phyloP scores from a whole-genome alignment of 2,113 vertebrate species.

The Macrotis lagotis region DNA sequence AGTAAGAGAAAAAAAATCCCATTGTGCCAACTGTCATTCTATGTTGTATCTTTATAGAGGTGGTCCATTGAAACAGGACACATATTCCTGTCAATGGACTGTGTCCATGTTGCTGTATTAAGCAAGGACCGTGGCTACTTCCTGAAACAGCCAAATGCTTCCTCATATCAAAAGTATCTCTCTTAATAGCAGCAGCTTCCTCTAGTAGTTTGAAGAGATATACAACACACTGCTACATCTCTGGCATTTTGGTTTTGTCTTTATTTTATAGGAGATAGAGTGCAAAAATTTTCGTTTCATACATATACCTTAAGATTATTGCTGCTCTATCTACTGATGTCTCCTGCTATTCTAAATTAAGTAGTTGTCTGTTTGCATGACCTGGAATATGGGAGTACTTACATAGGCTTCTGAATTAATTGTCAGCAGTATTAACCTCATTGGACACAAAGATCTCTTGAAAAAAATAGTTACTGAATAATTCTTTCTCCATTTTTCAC shows the following conservation, averaged over 20 bases:
- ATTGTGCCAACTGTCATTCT: background rate
- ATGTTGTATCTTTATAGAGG: slow-evolving; percentile 3
- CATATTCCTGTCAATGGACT: slow-evolving; percentile 42
- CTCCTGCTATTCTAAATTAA: slow-evolving; percentile 81
- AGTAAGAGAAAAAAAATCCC: background rate
- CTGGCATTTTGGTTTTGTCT: slow-evolving; percentile 72
- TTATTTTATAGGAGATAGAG: slow-evolving; percentile 76
- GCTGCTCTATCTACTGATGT: slow-evolving; percentile 89
- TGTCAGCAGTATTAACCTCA: slow-evolving; percentile 62
- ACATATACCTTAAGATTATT: slow-evolving; percentile 89
- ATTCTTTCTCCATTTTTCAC: slow-evolving; percentile 54
- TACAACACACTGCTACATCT: slow-evolving; percentile 52
- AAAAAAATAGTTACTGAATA: slow-evolving; percentile 30
- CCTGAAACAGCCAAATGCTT: slow-evolving; percentile 56
- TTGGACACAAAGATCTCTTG: slow-evolving; percentile 56
- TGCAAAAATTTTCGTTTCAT: slow-evolving; percentile 84
- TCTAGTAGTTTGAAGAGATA: slow-evolving; percentile 55
- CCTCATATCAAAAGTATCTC: slow-evolving; percentile 60
- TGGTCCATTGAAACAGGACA: background rate
- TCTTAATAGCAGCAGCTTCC: slow-evolving; percentile 67
- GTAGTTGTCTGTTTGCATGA: slow-evolving; percentile 61
- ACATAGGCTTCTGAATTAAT: slow-evolving; percentile 70
- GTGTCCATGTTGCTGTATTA: slow-evolving; percentile 20
- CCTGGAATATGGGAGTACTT: slow-evolving; percentile 58
- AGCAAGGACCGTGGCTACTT: slow-evolving; percentile 54